Evolutionary conservation across 2,797 vertebrate species (phyloP).

Genomic region (Tamandua tetradactyla): DNA sequence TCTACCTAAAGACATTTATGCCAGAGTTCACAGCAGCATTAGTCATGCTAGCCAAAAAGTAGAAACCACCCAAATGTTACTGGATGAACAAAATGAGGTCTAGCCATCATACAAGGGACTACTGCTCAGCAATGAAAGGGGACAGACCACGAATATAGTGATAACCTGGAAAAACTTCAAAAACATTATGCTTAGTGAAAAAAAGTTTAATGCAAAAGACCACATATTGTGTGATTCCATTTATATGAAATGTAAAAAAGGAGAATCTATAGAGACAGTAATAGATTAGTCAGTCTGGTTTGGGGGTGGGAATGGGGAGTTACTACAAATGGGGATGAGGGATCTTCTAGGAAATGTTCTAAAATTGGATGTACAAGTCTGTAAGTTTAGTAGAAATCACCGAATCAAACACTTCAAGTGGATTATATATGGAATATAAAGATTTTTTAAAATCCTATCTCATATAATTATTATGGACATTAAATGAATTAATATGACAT

Average conservation of each 20-base stretch:
- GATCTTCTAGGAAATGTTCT: background rate
- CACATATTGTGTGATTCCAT: background rate
- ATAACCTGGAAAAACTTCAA: background rate
- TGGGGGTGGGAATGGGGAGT: background rate
- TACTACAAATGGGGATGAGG: background rate
- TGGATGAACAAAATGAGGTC: background rate
- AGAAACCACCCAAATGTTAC: background rate
- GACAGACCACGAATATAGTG: background rate
- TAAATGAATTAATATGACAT: background rate
- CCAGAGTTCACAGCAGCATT: background rate
- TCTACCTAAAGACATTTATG: background rate
- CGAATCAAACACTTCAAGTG: background rate
- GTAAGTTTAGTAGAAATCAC: background rate
- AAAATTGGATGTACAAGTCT: background rate
- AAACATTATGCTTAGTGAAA: background rate
- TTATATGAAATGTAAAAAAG: background rate
- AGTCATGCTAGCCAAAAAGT: background rate
- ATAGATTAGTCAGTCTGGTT: background rate
- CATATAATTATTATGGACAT: background rate
- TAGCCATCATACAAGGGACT: background rate
- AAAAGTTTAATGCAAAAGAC: background rate
- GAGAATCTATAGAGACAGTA: background rate
- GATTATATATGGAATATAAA: background rate
- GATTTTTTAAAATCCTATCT: background rate
- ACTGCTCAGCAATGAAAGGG: background rate